These are phyloP conservation scores for Raphicerus campestris DNA, from an alignment of 2,113 vertebrate genomes.

Conservation along the genomic window DNA sequence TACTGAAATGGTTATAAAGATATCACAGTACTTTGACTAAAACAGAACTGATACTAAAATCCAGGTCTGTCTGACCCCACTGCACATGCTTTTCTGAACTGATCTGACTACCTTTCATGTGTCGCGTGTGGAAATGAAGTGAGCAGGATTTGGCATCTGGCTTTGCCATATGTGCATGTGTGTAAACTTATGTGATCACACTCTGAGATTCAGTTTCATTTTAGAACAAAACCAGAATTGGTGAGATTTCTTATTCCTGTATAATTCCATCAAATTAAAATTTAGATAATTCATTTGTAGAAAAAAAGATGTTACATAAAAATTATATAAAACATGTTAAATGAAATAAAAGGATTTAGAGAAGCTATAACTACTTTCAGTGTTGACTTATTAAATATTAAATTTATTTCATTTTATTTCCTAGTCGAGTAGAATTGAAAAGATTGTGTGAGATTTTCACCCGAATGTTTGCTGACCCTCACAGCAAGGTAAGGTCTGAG, in stretches of 20 bases:
- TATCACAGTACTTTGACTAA: neutral
- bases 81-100: neutral
- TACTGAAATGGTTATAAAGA: neutral
- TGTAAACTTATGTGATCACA: neutral
- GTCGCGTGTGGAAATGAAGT: neutral
- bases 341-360: neutral
- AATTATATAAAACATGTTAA: neutral
- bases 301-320: neutral
- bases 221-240: neutral
- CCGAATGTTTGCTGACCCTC: conserved; percentile 99
- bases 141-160: neutral
- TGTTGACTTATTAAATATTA: conserved; percentile 2
- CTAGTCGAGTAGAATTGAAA: conserved; percentile 97
- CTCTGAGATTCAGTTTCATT: neutral
- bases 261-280: neutral
- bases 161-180: neutral
- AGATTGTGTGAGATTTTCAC: conserved; percentile 99
- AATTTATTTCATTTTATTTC: conserved; percentile 6
- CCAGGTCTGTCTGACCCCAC: neutral
- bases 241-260: neutral
- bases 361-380: neutral
- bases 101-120: neutral
- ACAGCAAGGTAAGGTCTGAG: conserved; percentile 92
- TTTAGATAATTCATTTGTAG: neutral
- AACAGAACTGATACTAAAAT: neutral